Base-by-base conservation (phyloP, 2,797 vertebrate species). In the Poecilia wingei region DNA sequence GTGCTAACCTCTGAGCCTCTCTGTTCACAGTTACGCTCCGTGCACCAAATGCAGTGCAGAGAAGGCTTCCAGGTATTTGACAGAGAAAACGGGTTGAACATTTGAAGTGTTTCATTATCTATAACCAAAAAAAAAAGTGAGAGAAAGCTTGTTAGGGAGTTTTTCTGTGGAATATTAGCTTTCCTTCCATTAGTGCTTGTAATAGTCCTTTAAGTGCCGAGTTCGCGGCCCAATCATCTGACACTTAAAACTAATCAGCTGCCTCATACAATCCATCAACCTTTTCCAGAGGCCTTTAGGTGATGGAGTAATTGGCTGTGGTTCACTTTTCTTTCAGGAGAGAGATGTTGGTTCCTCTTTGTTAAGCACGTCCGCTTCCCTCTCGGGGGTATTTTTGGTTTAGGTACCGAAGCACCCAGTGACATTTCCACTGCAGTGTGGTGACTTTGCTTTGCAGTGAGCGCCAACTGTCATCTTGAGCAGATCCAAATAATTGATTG, bases 241-340 rank as follows among this genome's bases (percentile, higher is more conserved):
- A 92, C 90, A 88, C 87, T 91, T 89, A 89, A 87, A 93, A 89
- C 89, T 92, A 93, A 94, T 94, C 89, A 92, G 89, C 88, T 87
- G 85, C 87, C 81, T 87, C 76, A 84, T 75, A 87, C 89, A 87
- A 87, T 90, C 88, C 43, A 74, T 92, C 90, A 93, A 87, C 90
- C 87, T 93, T 91, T 86, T 83, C 80, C 77, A 76, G 84, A 86
- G 70, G 89, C 93, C 91, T 94, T 79, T 68, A 82, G 89, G 90
- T 92, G 90, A 88, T 86, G 41, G 88, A 90, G 93, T 93, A 94
- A 92, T 94, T 94, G 91, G 91, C 88, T 88, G 85, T 77, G 89
- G 88, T 92, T 91, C 86, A 83, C 86, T 90, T 88, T 93, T 84
- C 90, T 92, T 80, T 71, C 41, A 73, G 79, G 53, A 84, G 80